Evolutionary conservation across 1,140 invertebrate species (phyloP).

Genomic region (Solen grandis): DNA sequence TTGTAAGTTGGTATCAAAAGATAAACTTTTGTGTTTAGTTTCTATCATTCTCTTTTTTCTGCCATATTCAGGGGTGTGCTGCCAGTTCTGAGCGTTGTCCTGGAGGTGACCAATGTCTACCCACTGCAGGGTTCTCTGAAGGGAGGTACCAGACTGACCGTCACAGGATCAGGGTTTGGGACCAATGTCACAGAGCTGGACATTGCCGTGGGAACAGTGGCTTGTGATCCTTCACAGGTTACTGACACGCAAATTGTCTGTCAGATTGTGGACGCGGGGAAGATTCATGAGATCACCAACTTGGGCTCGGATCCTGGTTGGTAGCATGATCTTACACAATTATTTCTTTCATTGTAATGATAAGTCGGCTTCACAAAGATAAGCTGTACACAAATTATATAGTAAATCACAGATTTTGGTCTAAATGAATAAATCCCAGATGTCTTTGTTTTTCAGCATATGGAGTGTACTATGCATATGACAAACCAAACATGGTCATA

Average conservation of each 20-base stretch:
- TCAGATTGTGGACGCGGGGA: conserved; percentile 56
- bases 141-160: conserved; percentile 71
- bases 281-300: conserved; percentile 61
- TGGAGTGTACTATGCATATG: conserved; percentile 61
- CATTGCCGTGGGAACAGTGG: conserved; percentile 60
- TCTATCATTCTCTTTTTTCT: neutral
- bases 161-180: conserved; percentile 70
- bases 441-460: conserved; percentile 58
- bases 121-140: conserved; percentile 67
- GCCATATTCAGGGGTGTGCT: neutral
- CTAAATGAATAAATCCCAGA: neutral
- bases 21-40: neutral
- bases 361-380: neutral
- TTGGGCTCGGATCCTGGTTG: conserved; percentile 62
- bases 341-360: neutral
- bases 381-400: neutral
- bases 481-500: conserved; percentile 45
- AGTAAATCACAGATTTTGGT: neutral
- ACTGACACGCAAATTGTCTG: conserved; percentile 64
- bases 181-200: conserved; percentile 52
- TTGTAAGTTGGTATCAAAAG: neutral
- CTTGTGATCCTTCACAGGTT: conserved; percentile 59
- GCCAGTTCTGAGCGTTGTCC: conserved; percentile 24
- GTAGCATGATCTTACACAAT: neutral
- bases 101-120: conserved; percentile 63